Evolutionary conservation across 2,113 vertebrate genomes (phyloP).

Genomic region (Isurus oxyrinchus): DNA sequence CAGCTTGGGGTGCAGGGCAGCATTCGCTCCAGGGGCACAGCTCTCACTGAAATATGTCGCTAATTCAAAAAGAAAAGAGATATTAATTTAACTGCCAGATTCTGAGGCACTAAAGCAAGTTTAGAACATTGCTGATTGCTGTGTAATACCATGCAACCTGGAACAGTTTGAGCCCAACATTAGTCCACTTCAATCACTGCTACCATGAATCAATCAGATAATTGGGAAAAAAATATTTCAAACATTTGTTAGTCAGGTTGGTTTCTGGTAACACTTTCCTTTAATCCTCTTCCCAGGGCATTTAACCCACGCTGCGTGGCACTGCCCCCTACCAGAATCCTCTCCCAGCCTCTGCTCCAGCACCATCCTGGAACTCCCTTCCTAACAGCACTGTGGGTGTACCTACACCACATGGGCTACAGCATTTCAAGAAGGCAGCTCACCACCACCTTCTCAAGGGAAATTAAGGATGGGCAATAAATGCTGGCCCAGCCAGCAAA

Average conservation of each 20-base stretch:
- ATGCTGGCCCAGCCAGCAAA: no score
- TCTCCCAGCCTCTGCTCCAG: not conserved
- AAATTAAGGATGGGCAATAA: no score
- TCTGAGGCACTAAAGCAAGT: not conserved
- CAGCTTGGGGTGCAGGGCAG: constrained; percentile 53
- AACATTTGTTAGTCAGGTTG: not conserved
- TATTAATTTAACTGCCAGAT: not conserved
- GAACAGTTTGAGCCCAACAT: not conserved
- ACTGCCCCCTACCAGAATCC: not conserved
- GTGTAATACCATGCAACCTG: not conserved
- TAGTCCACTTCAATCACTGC: not conserved
- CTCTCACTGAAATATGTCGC: constrained; percentile 62
- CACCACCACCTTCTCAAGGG: no score
- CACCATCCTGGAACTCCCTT: not conserved
- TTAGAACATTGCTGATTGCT: not conserved
- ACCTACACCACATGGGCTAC: no score
- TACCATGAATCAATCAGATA: not conserved
- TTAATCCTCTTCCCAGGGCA: not conserved
- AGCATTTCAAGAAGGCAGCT: no score
- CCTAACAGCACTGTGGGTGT: no score
- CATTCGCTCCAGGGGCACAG: constrained; percentile 74
- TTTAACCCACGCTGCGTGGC: not conserved
- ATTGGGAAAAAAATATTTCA: not conserved
- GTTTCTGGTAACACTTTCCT: not conserved
- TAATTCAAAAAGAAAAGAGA: constrained; percentile 33